A percentile compares a stretch with the other conserved stretches of the same genome.
These are phyloP conservation scores for Alsophila aescularia DNA, from an alignment of 2,888 invertebrate species.

Conservation along the genomic window DNA sequence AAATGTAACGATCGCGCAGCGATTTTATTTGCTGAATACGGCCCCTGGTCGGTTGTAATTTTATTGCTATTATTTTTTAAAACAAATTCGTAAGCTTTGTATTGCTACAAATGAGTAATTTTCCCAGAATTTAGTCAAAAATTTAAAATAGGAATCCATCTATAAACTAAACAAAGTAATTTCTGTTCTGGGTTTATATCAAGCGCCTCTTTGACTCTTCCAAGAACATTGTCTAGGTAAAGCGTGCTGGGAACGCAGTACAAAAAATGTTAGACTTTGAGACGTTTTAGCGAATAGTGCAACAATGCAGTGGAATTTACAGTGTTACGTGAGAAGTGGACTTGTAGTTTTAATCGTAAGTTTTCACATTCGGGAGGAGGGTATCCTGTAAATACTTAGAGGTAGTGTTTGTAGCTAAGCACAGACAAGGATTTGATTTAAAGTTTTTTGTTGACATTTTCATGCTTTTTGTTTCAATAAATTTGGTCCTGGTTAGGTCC, in stretches of 20 bases:
- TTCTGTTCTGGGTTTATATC: too few species aligned
- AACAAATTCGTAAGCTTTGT: not conserved
- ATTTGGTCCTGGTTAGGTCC: slow-evolving; percentile 39
- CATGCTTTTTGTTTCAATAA: slow-evolving; percentile 38
- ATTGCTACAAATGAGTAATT: not conserved
- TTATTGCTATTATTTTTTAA: not conserved
- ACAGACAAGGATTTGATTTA: slow-evolving; percentile 81
- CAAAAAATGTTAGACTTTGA: slow-evolving; percentile 37
- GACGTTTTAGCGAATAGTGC: slow-evolving; percentile 52
- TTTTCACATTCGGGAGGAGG: slow-evolving; percentile 57
- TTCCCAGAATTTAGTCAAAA: not conserved
- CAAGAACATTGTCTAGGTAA: slow-evolving; percentile 80
- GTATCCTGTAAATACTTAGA: slow-evolving; percentile 69
- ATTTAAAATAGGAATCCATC: not conserved
- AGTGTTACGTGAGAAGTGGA: slow-evolving; percentile 59
- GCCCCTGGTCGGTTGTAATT: not conserved
- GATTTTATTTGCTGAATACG: too few species aligned
- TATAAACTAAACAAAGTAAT: too few species aligned
- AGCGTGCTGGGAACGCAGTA: slow-evolving; percentile 64
- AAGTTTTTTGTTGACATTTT: slow-evolving; percentile 64
- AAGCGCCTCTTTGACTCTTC: slow-evolving; percentile 47
- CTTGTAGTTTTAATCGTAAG: slow-evolving; percentile 43
- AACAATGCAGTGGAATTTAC: slow-evolving; percentile 47
- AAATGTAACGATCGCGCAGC: too few species aligned
- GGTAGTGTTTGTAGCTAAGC: slow-evolving; percentile 57